A percentile compares a stretch with the other conserved stretches of the same genome.
Conservation (phyloP, 2,797 vertebrate species). For the Linurgus olivaceus region DNA sequence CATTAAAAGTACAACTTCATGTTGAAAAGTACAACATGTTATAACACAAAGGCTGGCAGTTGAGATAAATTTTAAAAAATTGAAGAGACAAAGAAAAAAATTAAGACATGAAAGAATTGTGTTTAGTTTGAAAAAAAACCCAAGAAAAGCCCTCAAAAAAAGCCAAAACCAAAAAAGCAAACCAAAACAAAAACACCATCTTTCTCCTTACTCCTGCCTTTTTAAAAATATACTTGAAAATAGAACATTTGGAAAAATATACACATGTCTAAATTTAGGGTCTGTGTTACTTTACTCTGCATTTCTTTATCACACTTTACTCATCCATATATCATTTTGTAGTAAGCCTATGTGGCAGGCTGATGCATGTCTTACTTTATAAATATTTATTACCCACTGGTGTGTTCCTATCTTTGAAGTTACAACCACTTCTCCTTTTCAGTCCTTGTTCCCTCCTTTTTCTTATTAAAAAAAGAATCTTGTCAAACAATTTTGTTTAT, state of each 20-base stretch:
- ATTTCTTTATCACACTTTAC: constrained; percentile 64
- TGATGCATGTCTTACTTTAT: constrained; percentile 74
- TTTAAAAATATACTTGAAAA: constrained; percentile 33
- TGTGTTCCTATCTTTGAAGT: constrained; percentile 70
- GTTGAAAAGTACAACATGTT: background rate
- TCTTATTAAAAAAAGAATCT: background rate
- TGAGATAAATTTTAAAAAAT: background rate
- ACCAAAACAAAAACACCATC: background rate
- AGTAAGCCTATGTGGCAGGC: constrained; percentile 51
- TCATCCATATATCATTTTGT: constrained; percentile 55
- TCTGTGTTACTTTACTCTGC: constrained; percentile 57
- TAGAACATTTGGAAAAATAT: constrained; percentile 40
- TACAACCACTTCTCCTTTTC: constrained; percentile 28
- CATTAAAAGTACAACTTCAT: background rate
- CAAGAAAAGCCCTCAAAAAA: background rate
- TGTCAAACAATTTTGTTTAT: constrained; percentile 41
- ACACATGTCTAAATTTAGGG: constrained; percentile 43
- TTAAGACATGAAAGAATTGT: constrained; percentile 19
- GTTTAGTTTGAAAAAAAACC: background rate
- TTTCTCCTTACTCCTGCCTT: background rate
- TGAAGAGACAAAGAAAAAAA: constrained; percentile 18
- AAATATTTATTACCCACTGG: constrained; percentile 74
- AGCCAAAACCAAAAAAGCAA: rapidly evolving
- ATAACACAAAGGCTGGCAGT: constrained; percentile 29
- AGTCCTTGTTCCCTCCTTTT: background rate